phyloP scores from a whole-genome alignment of 1,140 invertebrate species.

The Dendroctonus ponderosae region DNA sequence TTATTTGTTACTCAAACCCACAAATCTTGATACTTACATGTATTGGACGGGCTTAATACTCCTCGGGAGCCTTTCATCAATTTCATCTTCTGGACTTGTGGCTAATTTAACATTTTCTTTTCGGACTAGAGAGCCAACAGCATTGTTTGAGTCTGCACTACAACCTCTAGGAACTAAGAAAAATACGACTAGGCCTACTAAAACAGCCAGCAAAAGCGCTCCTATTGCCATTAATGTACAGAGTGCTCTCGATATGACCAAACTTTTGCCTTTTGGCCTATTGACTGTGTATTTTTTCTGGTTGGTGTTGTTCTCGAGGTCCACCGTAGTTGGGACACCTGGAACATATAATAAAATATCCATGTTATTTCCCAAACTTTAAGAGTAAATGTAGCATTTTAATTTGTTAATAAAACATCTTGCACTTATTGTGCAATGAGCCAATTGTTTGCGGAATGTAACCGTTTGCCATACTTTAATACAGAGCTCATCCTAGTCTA shows the following conservation, averaged over 20 bases:
- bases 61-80: constrained; percentile 43
- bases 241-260: constrained; percentile 43
- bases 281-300: constrained; percentile 50
- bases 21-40: constrained; percentile 35
- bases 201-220: constrained; percentile 42
- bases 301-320: constrained; percentile 45
- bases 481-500: background rate
- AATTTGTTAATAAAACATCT: too few relatives aligned
- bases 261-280: constrained; percentile 27
- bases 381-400: background rate
- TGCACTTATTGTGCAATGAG: too few relatives aligned
- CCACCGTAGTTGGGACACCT: constrained; percentile 46
- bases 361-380: background rate
- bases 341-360: constrained; percentile 28
- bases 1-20: too few relatives aligned
- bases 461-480: background rate
- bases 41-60: constrained; percentile 46
- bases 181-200: constrained; percentile 45
- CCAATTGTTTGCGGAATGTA: too few relatives aligned
- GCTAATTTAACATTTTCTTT: constrained; percentile 1
- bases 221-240: constrained; percentile 45
- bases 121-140: constrained; percentile 13
- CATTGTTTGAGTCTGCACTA: constrained; percentile 10
- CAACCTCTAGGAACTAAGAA: constrained; percentile 43
- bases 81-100: constrained; percentile 13